These are phyloP conservation scores for Metopia argyrocephala DNA, from an alignment of 2,888 invertebrate genomes.

Conservation along the genomic window DNA sequence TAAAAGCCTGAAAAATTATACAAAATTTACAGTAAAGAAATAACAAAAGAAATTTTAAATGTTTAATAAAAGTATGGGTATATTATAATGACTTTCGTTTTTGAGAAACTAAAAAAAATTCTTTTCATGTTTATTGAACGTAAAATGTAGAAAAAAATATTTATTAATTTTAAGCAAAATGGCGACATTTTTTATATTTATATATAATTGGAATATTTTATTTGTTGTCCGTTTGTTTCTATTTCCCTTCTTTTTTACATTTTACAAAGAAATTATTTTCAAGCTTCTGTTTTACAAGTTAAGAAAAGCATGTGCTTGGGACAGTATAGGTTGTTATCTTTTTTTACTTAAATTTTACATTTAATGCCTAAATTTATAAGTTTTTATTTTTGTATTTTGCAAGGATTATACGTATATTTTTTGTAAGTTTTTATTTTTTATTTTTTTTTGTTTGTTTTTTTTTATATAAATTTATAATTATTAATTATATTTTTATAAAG, in stretches of 20 bases:
- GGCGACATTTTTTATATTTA: constrained; percentile 75
- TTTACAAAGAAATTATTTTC: constrained; percentile 78
- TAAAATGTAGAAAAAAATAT: no score
- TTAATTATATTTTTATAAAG: constrained; percentile 37
- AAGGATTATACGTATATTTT: constrained; percentile 58
- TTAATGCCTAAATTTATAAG: constrained; percentile 65
- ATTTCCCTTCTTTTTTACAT: constrained; percentile 59
- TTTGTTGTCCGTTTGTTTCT: no score
- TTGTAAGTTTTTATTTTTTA: constrained; percentile 42
- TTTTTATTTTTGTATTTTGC: constrained; percentile 39
- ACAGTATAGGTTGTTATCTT: constrained; percentile 31
- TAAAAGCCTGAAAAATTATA: constrained; percentile 39
- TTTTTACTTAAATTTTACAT: constrained; percentile 62
- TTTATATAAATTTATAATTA: constrained; percentile 26
- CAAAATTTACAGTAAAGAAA: constrained; percentile 47
- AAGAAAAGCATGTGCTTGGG: not conserved
- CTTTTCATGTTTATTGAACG: constrained; percentile 52
- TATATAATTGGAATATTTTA: constrained; percentile 21
- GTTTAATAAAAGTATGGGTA: not conserved
- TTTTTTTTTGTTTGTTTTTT: constrained; percentile 36
- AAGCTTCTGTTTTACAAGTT: constrained; percentile 37
- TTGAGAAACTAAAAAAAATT: constrained; percentile 19
- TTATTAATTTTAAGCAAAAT: constrained; percentile 74
- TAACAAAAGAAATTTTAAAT: constrained; percentile 20
- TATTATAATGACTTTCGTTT: not conserved